These are phyloP conservation scores for Sipha flava DNA, from an alignment of 1,140 invertebrate genomes.

Conservation along the genomic window DNA sequence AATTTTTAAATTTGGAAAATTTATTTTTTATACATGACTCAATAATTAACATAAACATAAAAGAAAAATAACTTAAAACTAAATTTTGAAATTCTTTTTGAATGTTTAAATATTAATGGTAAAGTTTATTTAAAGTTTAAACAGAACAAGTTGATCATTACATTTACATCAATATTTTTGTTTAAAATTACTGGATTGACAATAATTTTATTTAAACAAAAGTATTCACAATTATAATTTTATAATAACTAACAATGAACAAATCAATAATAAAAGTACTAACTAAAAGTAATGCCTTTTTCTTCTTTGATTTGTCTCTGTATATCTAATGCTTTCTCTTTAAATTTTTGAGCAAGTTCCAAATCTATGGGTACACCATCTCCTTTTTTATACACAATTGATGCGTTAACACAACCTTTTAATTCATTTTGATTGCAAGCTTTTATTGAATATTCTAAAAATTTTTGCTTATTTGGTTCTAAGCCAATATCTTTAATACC, in stretches of 20 bases:
- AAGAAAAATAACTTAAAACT: too few species aligned
- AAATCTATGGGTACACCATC: constrained; percentile 60
- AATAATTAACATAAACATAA: too few species aligned
- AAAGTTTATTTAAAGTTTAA: too few species aligned
- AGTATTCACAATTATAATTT: not conserved
- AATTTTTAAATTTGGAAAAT: too few species aligned
- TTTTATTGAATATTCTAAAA: constrained; percentile 62
- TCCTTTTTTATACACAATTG: constrained; percentile 63
- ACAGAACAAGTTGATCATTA: too few species aligned
- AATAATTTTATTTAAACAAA: not conserved
- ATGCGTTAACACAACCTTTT: constrained; percentile 77
- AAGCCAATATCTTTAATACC: constrained; percentile 58
- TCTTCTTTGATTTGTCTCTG: constrained; percentile 49
- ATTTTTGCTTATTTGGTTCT: constrained; percentile 62
- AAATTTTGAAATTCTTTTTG: too few species aligned
- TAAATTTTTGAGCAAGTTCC: constrained; percentile 61
- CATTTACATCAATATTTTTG: too few species aligned
- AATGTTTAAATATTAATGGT: too few species aligned
- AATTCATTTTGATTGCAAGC: constrained; percentile 73
- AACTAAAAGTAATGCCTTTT: constrained; percentile 15
- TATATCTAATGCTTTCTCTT: constrained; percentile 58
- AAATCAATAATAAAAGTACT: not conserved
- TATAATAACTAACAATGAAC: not conserved
- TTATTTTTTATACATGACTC: too few species aligned
- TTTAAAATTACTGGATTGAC: too few species aligned